These are phyloP conservation scores for Micromussa lordhowensis DNA, from an alignment of 92 coral and sea anemone genomes.

Conservation along the genomic window DNA sequence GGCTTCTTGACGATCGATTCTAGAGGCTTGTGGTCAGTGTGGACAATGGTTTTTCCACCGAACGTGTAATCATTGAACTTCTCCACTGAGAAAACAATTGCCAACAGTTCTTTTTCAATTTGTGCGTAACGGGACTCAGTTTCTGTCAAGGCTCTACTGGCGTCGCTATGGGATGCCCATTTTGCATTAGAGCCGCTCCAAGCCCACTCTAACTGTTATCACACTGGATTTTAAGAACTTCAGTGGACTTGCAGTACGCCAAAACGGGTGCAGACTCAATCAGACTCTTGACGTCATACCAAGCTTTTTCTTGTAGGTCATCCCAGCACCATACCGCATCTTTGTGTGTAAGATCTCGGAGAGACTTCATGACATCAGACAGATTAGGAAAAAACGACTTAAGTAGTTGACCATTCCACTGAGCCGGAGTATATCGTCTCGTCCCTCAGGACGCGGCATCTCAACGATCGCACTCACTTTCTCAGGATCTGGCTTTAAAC, in stretches of 20 bases:
- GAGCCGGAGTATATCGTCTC: slow-evolving; percentile 23
- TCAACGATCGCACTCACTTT: slow-evolving; percentile 42
- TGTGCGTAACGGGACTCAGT: too few species aligned
- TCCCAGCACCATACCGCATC: not conserved
- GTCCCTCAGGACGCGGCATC: slow-evolving; percentile 46
- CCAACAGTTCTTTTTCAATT: too few species aligned
- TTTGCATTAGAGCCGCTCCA: slow-evolving; percentile 48
- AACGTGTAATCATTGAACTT: too few species aligned
- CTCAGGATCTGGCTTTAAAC: too few species aligned
- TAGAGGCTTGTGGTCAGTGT: too few species aligned
- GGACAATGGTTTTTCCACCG: too few species aligned
- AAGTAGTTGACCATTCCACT: slow-evolving; percentile 46
- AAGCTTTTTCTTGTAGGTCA: slow-evolving; percentile 28
- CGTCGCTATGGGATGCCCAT: too few species aligned
- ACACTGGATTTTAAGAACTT: slow-evolving; percentile 58
- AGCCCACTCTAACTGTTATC: slow-evolving; percentile 60
- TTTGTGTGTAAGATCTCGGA: slow-evolving; percentile 27
- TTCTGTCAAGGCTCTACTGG: too few species aligned
- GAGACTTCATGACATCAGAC: slow-evolving; percentile 45
- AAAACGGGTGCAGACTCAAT: slow-evolving; percentile 55
- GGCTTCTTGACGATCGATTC: too few species aligned
- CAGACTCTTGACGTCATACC: slow-evolving; percentile 27
- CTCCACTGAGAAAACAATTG: too few species aligned
- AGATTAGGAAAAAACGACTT: slow-evolving; percentile 39
- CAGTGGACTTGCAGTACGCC: slow-evolving; percentile 50